Conservation (phyloP, 2,888 invertebrate species). For the Hydriomena furcata region DNA sequence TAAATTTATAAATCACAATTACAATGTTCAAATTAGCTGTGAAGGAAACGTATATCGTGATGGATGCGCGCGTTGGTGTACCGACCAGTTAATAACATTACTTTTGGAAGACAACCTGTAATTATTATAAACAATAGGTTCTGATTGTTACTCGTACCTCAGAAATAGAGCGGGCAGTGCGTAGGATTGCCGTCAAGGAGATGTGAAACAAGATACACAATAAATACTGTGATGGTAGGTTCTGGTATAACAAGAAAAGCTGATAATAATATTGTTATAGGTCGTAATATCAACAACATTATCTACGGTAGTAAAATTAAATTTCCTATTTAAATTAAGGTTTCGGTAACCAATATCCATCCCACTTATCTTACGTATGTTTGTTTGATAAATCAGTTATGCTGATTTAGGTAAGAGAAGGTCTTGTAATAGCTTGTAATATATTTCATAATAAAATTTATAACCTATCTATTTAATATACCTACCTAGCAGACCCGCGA, state of each 20-base stretch:
- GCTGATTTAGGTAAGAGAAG: neutral
- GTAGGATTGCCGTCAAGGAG: slow-evolving; percentile 44
- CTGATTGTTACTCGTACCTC: slow-evolving; percentile 63
- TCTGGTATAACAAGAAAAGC: slow-evolving; percentile 6
- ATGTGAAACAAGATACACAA: slow-evolving; percentile 32
- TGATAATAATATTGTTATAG: slow-evolving; percentile 24
- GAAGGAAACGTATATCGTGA: slow-evolving; percentile 44
- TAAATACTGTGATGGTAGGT: slow-evolving; percentile 17
- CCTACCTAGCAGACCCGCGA: too few relatives aligned
- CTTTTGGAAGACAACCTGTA: slow-evolving; percentile 53
- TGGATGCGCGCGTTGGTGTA: slow-evolving; percentile 54
- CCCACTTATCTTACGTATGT: neutral
- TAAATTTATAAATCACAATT: slow-evolving; percentile 52
- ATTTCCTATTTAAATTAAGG: slow-evolving; percentile 15
- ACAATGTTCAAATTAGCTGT: slow-evolving; percentile 44
- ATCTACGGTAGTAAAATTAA: slow-evolving; percentile 15
- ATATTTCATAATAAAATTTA: too few relatives aligned
- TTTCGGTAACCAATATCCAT: slow-evolving; percentile 14
- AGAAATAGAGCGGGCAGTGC: slow-evolving; percentile 53
- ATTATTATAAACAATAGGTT: slow-evolving; percentile 67
- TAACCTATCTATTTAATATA: too few relatives aligned
- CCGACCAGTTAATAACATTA: slow-evolving; percentile 53
- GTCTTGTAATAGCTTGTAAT: too few relatives aligned
- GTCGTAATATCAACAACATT: slow-evolving; percentile 11
- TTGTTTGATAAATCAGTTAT: neutral